phyloP scores from a whole-genome alignment of 2,113 vertebrate genomes.

The Ophthalmolycus amberensis region DNA sequence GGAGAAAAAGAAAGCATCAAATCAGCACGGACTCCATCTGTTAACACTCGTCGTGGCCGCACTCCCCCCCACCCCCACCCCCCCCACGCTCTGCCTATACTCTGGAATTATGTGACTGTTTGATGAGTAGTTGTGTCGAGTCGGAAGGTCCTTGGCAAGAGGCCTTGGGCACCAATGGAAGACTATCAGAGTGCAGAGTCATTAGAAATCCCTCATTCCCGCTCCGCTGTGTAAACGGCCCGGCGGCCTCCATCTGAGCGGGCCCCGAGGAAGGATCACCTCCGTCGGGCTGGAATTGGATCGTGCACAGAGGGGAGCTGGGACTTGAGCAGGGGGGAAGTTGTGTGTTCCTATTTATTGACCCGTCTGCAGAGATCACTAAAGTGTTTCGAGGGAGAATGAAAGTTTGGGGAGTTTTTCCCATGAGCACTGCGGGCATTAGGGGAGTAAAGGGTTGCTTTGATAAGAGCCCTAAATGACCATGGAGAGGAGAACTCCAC shows the following conservation, averaged over 20 bases:
- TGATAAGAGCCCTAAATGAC: constrained; percentile 50
- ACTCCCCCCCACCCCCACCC: neutral
- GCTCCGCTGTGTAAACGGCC: constrained; percentile 64
- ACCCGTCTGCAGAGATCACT: constrained; percentile 60
- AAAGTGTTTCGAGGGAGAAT: constrained; percentile 63
- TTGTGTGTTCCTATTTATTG: constrained; percentile 70
- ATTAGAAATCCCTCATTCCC: constrained; percentile 80
- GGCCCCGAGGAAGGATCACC: constrained; percentile 71
- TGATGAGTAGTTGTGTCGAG: constrained; percentile 72
- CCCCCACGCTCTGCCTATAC: constrained; percentile 43
- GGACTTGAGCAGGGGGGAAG: constrained; percentile 22
- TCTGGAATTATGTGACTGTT: constrained; percentile 64
- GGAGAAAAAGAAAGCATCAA: constrained; percentile 30
- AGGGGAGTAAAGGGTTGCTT: constrained; percentile 48
- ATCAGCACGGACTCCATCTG: constrained; percentile 80
- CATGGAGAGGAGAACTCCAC: constrained; percentile 20
- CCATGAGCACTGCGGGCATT: constrained; percentile 47
- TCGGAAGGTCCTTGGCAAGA: constrained; percentile 72
- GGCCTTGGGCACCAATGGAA: constrained; percentile 71
- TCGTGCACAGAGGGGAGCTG: constrained; percentile 46
- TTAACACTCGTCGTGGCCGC: constrained; percentile 79
- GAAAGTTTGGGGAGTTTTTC: constrained; percentile 56
- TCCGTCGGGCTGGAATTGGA: constrained; percentile 73
- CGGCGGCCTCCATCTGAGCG: constrained; percentile 64
- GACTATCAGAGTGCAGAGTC: constrained; percentile 74